phyloP scores from a whole-genome alignment of 2,888 invertebrate species.

The Limnephilus auricula region DNA sequence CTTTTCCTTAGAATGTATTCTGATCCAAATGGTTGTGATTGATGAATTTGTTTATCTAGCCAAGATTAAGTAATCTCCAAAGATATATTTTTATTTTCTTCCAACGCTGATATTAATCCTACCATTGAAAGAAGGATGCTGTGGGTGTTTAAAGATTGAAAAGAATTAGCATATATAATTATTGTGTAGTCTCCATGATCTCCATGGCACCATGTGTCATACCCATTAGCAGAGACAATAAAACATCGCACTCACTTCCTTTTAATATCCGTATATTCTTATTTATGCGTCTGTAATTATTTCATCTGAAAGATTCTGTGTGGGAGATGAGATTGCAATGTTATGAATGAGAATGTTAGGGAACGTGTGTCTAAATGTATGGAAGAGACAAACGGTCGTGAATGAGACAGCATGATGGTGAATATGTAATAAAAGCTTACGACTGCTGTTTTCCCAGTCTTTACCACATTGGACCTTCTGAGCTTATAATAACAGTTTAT shows the following conservation, averaged over 20 bases:
- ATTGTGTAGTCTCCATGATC: background rate
- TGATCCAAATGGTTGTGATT: background rate
- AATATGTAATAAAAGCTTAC: no score
- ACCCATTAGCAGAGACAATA: background rate
- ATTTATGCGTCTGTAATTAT: background rate
- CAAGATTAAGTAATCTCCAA: background rate
- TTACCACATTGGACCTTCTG: no score
- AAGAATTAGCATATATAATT: background rate
- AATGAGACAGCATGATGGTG: no score
- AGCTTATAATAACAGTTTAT: no score
- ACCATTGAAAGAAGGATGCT: background rate
- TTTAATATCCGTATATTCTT: background rate
- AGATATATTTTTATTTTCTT: background rate
- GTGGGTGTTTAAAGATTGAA: background rate
- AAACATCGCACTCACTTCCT: constrained; percentile 2
- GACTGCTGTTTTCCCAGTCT: no score
- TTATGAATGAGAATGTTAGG: background rate
- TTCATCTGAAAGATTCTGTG: background rate
- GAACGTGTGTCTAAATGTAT: no score
- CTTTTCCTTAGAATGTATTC: background rate
- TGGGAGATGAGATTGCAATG: background rate
- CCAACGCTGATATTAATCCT: background rate
- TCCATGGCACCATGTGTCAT: background rate
- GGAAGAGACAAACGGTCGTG: no score
- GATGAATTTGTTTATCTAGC: background rate